Evolutionary conservation across 2,113 vertebrate species (phyloP), one percentile per base, ranked within the genome.

Genomic region (Isurus oxyrinchus): DNA sequence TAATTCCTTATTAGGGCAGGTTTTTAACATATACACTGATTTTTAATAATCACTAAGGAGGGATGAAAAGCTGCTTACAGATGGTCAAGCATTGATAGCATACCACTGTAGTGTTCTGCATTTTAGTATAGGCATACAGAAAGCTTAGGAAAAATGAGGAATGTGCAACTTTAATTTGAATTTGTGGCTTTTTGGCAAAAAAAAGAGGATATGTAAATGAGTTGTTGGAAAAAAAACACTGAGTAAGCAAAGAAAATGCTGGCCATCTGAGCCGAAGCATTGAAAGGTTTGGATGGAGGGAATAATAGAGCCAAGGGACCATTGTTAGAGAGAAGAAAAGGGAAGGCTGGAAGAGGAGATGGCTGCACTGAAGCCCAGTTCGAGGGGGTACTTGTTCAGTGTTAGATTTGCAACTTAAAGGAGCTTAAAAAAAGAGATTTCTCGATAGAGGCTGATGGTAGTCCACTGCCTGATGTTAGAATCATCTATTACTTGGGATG

Each of bases 261-360:
- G 96, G 55, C 96, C 49, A 96, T 96, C 81, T 96, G 96, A 97
- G 88, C 94, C 76, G 0, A 19, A 72, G 94, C 94, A 95, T 95
- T 96, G 97, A 97, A 97, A 97, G 96, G 96, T 96, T 97, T 97
- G 96, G 96, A 97, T 91, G 96, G 59, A 96, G 94, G 96, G 96
- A 95, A 97, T 96, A 96, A 96, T 97, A 97, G 96, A 96, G 97
- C 96, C 67, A 96, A 55, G 96, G 67, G 96, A 96, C 97, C 96
- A 97, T 98, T 98, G 97, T 97, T 97, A 97, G 96, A 69, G 40
- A 97, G 97, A 97, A 97, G 96, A 97, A 97, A 97, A 96, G 96
- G 96, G 96, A 97, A 97, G 97, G 96, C 97, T 97, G 98, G 98
- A 97, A 97, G 97, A 97, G 97, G 97, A 97, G 97, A 97, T 97